Evolutionary conservation across 1,140 invertebrate species (phyloP), one percentile per base, ranked within the genome.

Genomic region (Papilio polyxenes): DNA sequence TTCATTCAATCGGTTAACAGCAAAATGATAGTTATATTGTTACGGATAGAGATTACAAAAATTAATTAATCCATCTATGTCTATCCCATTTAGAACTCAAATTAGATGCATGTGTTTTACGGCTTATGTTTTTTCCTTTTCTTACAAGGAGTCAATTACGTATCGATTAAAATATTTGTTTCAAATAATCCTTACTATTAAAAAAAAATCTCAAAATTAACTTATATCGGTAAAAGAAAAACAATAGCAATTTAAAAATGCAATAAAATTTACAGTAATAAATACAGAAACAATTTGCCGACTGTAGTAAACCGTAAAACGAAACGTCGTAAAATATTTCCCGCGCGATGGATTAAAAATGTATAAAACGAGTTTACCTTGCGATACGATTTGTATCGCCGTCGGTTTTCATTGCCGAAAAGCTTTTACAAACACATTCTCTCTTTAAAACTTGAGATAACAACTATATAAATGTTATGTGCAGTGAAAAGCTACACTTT

Each of bases 271-370:
- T 59, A n/a, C 9, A 31, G 31, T 11, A 65, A 65, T 31, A 65
- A 65, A 65, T 23, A 37, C 62, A 65, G 23, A 65, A 65, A 37
- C 62, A 65, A 65, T 65, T 65, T 65, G 2, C 23, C 9, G 62
- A 65, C 31, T 65, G 62, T 13, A 31, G 23, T 31, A 65, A 65
- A 65, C 62, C 62, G 62, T 65, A 65, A 65, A 65, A 65, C 23
- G 23, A 13, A 65, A 65, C 10, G 62, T 65, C 23, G 62, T 65
- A 65, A 65, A 65, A 65, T 65, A 65, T 65, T 65, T 31, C 4
- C 62, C 20, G 23, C 23, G 62, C 20, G 13, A 13, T 65, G 62
- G 23, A 65, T 65, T 65, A 65, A 65, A 65, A 65, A 65, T 65
- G 9, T 65, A 65, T 65, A 31, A 65, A 31, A 65, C 10, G n/a